Conservation (phyloP, 2,113 vertebrate species). For the Buteo buteo region DNA sequence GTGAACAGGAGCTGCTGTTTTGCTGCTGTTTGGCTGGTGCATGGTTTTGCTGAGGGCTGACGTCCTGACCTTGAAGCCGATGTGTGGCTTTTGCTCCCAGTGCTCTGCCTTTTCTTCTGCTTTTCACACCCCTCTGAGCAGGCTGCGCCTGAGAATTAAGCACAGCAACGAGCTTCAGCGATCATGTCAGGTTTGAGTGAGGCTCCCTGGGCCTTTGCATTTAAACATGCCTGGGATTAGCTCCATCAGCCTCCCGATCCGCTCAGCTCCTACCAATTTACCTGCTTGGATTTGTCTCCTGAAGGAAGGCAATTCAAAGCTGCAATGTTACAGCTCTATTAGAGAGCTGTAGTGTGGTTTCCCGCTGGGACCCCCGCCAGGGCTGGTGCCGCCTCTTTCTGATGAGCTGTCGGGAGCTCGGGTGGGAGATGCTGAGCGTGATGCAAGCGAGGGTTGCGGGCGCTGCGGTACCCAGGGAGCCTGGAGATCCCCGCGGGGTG, state of each 20-base stretch:
- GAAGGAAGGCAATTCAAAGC: conserved; percentile 1
- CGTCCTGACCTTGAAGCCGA: neutral
- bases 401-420: neutral
- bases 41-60: neutral
- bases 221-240: conserved; percentile 34
- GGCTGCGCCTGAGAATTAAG: neutral
- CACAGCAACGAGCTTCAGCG: neutral
- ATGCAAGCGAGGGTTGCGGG: neutral
- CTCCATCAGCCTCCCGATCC: neutral
- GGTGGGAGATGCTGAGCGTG: neutral
- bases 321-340: conserved; percentile 26
- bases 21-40: neutral
- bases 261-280: neutral
- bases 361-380: neutral
- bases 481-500: neutral
- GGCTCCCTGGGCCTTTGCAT: conserved; percentile 13
- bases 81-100: neutral
- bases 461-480: neutral
- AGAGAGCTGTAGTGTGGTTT: neutral
- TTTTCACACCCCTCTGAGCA: neutral
- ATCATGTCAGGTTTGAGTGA: neutral
- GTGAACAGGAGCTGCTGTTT: neutral
- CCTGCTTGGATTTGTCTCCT: conserved; percentile 8
- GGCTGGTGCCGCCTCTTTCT: neutral
- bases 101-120: neutral